A percentile compares a stretch with the other conserved stretches of the same genome.
Evolutionary conservation across 2,797 vertebrate genomes (phyloP).

Genomic region (Thaleichthys pacificus): DNA sequence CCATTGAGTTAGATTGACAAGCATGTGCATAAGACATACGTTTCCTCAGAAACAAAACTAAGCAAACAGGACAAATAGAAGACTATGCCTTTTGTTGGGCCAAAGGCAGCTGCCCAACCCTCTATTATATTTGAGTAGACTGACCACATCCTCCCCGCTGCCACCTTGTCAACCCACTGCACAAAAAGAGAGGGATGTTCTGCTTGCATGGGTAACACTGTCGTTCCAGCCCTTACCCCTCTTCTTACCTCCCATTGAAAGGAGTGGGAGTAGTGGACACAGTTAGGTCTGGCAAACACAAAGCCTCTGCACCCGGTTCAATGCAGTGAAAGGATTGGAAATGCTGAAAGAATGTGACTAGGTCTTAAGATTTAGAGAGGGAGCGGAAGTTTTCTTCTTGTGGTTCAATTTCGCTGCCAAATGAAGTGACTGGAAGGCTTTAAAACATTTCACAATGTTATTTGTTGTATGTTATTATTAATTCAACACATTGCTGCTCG

Average conservation of each 20-base stretch:
- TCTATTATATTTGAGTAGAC: conserved; percentile 83
- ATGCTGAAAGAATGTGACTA: conserved; percentile 67
- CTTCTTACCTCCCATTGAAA: conserved; percentile 77
- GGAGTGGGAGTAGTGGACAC: conserved; percentile 76
- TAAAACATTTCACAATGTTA: background rate
- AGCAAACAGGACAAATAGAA: conserved; percentile 87
- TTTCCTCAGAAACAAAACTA: conserved; percentile 80
- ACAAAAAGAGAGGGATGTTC: conserved; percentile 88
- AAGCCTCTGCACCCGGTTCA: conserved; percentile 72
- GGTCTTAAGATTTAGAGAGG: conserved; percentile 75
- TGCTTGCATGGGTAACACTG: conserved; percentile 80
- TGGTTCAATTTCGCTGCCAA: conserved; percentile 65
- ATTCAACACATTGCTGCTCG: background rate
- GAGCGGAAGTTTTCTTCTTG: conserved; percentile 84
- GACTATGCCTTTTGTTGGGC: conserved; percentile 84
- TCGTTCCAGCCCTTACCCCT: conserved; percentile 77
- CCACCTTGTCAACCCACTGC: conserved; percentile 83
- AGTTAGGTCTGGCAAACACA: conserved; percentile 75
- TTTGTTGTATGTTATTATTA: background rate
- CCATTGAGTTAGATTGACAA: conserved; percentile 78
- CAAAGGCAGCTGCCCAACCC: conserved; percentile 86
- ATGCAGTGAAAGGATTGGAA: conserved; percentile 79
- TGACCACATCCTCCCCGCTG: conserved; percentile 84
- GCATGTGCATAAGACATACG: conserved; percentile 73
- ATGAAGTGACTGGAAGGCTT: background rate